phyloP scores from a whole-genome alignment of 2,888 invertebrate species.

The Gymnocheta viridis region DNA sequence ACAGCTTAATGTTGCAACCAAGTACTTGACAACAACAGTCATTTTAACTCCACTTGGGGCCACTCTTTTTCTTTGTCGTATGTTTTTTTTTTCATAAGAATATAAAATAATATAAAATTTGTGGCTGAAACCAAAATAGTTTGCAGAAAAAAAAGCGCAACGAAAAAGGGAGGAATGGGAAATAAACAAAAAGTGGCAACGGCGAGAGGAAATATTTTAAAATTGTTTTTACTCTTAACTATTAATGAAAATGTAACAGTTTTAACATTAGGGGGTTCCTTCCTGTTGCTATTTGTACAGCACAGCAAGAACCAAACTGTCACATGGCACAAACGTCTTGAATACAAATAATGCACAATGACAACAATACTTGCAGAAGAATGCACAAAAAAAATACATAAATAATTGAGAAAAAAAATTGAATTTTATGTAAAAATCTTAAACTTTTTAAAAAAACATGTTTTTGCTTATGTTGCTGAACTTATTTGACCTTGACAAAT shows the following conservation, averaged over 20 bases:
- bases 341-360: neutral
- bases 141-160: neutral
- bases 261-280: conserved; percentile 58
- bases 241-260: conserved; percentile 48
- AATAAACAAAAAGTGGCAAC: neutral
- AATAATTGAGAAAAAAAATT: neutral
- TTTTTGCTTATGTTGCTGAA: conserved; percentile 30
- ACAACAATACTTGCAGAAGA: neutral
- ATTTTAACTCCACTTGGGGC: conserved; percentile 63
- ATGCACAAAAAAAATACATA: neutral
- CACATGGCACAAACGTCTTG: conserved; percentile 2
- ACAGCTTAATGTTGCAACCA: conserved; percentile 62
- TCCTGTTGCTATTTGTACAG: conserved; percentile 64
- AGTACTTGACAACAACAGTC: conserved; percentile 61
- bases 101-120: conserved; percentile 12
- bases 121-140: conserved; percentile 43
- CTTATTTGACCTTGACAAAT: conserved; percentile 44
- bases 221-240: conserved; percentile 7
- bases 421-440: conserved; percentile 9
- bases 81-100: conserved; percentile 8
- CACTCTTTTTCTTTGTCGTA: conserved; percentile 37
- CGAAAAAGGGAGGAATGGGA: neutral
- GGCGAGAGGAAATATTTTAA: neutral
- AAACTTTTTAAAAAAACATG: neutral
- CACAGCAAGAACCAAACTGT: conserved; percentile 34